Evolutionary conservation across 1,140 invertebrate genomes (phyloP).

Genomic region (Pseudomyrmex pallidus): DNA sequence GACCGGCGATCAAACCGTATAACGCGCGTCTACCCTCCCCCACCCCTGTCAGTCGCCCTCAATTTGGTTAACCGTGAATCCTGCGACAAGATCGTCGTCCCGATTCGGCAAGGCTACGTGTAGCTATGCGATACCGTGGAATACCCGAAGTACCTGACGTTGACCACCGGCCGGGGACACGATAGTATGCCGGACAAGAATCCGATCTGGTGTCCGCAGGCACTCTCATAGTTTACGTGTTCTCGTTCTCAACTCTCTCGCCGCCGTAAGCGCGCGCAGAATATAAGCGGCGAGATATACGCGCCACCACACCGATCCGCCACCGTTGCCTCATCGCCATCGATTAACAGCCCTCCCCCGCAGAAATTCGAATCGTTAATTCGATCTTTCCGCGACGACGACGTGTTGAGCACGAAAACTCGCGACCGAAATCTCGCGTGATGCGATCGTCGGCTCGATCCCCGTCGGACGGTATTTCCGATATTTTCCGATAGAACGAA

Average conservation of each 20-base stretch:
- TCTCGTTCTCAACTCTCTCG: constrained; percentile 57
- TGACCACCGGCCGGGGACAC: constrained; percentile 39
- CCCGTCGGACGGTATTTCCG: background rate
- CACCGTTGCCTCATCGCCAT: constrained; percentile 32
- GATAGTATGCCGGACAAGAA: constrained; percentile 69
- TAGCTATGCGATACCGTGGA: constrained; percentile 70
- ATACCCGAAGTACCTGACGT: constrained; percentile 67
- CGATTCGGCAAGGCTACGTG: constrained; percentile 62
- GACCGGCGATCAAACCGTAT: constrained; percentile 27
- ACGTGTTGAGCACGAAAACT: background rate
- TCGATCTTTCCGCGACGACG: constrained; percentile 10
- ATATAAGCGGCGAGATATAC: constrained; percentile 15
- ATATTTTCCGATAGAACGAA: background rate
- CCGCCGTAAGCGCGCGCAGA: constrained; percentile 13
- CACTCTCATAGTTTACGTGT: constrained; percentile 72
- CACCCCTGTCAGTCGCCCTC: constrained; percentile 26
- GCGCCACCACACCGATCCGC: background rate
- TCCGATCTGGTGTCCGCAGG: constrained; percentile 68
- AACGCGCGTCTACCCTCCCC: background rate
- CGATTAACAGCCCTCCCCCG: constrained; percentile 35
- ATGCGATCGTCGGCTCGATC: background rate
- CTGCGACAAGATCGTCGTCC: constrained; percentile 66
- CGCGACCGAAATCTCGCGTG: background rate
- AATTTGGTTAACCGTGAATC: constrained; percentile 70
- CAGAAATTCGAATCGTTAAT: constrained; percentile 43